phyloP scores from a whole-genome alignment of 1,140 invertebrate species.

The Patella vulgata region DNA sequence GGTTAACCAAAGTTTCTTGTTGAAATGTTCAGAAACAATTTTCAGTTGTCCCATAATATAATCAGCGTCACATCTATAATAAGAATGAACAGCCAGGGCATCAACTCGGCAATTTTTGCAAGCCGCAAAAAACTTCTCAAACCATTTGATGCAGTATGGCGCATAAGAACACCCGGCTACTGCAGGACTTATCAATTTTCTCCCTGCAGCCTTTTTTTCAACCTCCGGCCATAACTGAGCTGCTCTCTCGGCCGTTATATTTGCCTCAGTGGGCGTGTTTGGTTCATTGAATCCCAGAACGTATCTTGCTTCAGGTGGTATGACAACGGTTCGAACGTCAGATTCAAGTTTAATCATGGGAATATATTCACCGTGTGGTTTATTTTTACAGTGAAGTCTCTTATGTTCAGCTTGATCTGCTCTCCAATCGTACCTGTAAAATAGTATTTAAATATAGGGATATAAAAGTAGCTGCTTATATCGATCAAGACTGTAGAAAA shows the following conservation, averaged over 20 bases:
- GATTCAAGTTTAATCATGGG: background rate
- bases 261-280: background rate
- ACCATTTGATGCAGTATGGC: background rate
- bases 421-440: slow-evolving; percentile 8
- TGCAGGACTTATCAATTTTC: background rate
- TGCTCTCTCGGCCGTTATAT: background rate
- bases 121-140: slow-evolving; percentile 15
- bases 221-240: background rate
- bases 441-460: too few species aligned
- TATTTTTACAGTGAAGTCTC: background rate
- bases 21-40: slow-evolving; percentile 3
- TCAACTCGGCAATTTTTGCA: slow-evolving; percentile 16
- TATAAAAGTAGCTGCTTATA: too few species aligned
- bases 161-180: background rate
- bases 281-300: slow-evolving; percentile 7
- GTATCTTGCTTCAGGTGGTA: background rate
- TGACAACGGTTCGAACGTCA: background rate
- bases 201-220: background rate
- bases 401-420: background rate
- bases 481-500: too few species aligned
- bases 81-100: slow-evolving; percentile 8
- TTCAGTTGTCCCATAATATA: slow-evolving; percentile 15
- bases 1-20: slow-evolving; percentile 14
- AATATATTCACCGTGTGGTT: background rate
- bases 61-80: slow-evolving; percentile 8